Conservation (phyloP, 2,113 vertebrate genomes). For the Hippopotamus amphibius region DNA sequence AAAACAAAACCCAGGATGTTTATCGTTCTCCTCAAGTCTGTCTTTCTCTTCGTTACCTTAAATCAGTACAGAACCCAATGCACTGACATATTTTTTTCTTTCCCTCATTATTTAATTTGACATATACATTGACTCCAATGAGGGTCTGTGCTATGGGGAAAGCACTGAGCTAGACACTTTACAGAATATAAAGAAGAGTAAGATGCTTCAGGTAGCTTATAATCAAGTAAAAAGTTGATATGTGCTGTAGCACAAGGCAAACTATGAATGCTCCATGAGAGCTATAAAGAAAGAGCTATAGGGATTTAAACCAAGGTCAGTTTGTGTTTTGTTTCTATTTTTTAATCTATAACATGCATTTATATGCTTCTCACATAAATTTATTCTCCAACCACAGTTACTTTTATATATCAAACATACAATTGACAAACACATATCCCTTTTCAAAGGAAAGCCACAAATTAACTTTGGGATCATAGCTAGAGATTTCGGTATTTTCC, state of each 20-base stretch:
- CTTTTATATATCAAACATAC: not conserved
- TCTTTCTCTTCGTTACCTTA: not conserved
- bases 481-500: not conserved
- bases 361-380: not conserved
- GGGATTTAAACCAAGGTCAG: not conserved
- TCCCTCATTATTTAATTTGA: not conserved
- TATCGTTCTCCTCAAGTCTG: not conserved
- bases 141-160: not conserved
- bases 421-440: not conserved
- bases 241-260: not conserved
- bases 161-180: not conserved
- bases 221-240: not conserved
- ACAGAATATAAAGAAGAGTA: not conserved
- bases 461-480: not conserved
- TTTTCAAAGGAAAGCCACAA: not conserved
- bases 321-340: not conserved
- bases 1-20: not conserved
- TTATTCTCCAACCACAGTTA: not conserved
- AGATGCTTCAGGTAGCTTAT: not conserved
- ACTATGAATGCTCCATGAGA: not conserved
- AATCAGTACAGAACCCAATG: not conserved
- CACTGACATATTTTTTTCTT: not conserved
- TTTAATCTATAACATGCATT: not conserved
- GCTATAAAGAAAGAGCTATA: not conserved
- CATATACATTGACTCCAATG: not conserved